Conservation (phyloP, 2,888 invertebrate genomes). For the Melanophora roralis region DNA sequence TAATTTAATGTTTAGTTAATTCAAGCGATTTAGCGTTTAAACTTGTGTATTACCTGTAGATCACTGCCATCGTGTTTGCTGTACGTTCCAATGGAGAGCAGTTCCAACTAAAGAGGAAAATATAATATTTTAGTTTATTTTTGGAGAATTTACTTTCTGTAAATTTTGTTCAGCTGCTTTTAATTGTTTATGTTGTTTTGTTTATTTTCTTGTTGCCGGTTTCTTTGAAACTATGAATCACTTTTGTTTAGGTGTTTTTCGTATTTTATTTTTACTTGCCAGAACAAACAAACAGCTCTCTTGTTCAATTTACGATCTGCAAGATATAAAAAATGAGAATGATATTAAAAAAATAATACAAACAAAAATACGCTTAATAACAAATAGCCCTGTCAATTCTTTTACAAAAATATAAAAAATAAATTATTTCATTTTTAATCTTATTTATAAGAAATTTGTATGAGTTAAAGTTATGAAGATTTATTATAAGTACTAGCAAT, state of each 20-base stretch:
- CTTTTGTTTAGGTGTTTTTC: constrained; percentile 13
- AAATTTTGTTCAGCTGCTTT: constrained; percentile 11
- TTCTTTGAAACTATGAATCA: constrained; percentile 46
- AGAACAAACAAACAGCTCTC: constrained; percentile 40
- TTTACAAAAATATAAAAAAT: background rate
- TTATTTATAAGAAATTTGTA: too few relatives aligned
- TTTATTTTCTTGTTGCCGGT: constrained; percentile 11
- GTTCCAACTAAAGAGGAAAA: constrained; percentile 45
- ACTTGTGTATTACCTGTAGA: constrained; percentile 73
- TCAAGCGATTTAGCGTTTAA: constrained; percentile 52
- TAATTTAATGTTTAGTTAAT: constrained; percentile 5
- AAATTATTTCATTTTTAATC: too few relatives aligned
- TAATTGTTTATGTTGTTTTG: constrained; percentile 14
- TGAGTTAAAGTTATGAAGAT: too few relatives aligned
- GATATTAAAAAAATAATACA: constrained; percentile 1
- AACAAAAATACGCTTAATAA: background rate
- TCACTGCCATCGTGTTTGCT: constrained; percentile 70
- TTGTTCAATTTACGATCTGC: constrained; percentile 49
- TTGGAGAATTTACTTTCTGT: constrained; percentile 41
- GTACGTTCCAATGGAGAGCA: constrained; percentile 40
- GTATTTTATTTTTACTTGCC: constrained; percentile 16
- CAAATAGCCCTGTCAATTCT: too few relatives aligned
- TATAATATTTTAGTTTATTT: constrained; percentile 7
- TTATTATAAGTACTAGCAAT: too few relatives aligned
- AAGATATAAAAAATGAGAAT: constrained; percentile 48